phyloP scores from a whole-genome alignment of 92 coral and sea anemone genomes.

The Phenganax marumi region DNA sequence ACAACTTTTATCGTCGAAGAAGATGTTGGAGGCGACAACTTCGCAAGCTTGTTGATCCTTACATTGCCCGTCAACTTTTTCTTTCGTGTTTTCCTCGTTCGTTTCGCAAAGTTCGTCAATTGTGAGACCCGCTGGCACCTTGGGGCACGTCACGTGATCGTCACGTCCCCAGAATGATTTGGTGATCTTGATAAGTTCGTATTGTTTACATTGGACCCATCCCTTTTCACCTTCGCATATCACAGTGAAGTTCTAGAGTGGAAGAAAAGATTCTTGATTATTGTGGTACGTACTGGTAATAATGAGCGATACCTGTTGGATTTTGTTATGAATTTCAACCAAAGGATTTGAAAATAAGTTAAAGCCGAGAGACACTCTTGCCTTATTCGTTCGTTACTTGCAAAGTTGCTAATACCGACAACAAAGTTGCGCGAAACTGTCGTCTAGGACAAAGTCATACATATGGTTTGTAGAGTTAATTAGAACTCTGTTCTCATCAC shows the following conservation, averaged over 20 bases:
- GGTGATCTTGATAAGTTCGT: slow-evolving; percentile 96
- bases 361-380: too few relatives aligned
- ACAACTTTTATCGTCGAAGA: slow-evolving; percentile 97
- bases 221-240: slow-evolving; percentile 99
- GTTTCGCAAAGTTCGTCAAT: slow-evolving; percentile 90
- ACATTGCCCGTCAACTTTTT: slow-evolving; percentile 91
- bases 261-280: background rate
- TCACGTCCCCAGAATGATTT: slow-evolving; percentile 99
- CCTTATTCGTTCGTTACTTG: too few relatives aligned
- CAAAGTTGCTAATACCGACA: too few relatives aligned
- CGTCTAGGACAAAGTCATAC: too few relatives aligned
- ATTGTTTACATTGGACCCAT: slow-evolving; percentile 98
- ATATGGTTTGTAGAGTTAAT: too few relatives aligned
- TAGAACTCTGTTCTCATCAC: too few relatives aligned
- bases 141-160: slow-evolving; percentile 99
- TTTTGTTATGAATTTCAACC: too few relatives aligned
- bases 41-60: slow-evolving; percentile 99
- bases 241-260: slow-evolving; percentile 91
- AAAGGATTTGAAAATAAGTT: too few relatives aligned
- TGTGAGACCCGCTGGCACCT: slow-evolving; percentile 91
- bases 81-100: slow-evolving; percentile 62
- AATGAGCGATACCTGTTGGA: too few relatives aligned
- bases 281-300: background rate
- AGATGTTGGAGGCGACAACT: slow-evolving; percentile 97
- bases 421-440: too few relatives aligned